Evolutionary conservation across 2,113 vertebrate genomes (phyloP).

Genomic region (Albula glossodonta): DNA sequence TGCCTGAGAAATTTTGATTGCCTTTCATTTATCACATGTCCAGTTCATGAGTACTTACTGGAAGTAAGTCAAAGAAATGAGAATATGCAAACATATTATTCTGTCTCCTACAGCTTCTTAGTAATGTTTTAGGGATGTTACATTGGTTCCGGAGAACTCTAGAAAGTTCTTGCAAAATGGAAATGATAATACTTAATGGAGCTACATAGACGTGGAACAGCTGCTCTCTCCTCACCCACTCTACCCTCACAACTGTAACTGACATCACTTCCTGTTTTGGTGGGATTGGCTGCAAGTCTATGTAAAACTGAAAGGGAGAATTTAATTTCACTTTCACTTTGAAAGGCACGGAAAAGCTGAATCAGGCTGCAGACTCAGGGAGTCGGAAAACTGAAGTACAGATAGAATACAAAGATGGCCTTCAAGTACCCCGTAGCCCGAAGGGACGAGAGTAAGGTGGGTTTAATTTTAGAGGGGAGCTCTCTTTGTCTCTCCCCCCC

Average conservation of each 20-base stretch:
- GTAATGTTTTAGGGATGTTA: not conserved
- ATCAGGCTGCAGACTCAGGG: not conserved
- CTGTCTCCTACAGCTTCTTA: not conserved
- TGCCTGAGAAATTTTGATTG: not conserved
- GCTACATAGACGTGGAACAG: not conserved
- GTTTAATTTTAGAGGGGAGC: constrained; percentile 24
- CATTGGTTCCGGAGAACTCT: not conserved
- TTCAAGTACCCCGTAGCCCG: constrained; percentile 61
- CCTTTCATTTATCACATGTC: too few relatives aligned
- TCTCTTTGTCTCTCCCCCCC: not conserved
- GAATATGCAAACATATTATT: not conserved
- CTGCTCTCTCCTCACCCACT: not conserved
- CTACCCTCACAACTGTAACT: not conserved
- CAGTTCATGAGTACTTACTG: too few relatives aligned
- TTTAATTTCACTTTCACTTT: constrained; percentile 64
- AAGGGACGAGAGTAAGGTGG: constrained; percentile 64
- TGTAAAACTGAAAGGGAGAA: not conserved
- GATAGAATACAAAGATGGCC: constrained; percentile 44
- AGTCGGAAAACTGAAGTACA: not conserved
- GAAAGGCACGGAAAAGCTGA: not conserved
- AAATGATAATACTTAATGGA: not conserved
- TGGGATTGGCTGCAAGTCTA: not conserved
- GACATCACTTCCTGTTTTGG: constrained; percentile 29
- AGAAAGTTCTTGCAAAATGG: not conserved
- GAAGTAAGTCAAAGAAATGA: not conserved